Evolutionary conservation across 2,797 vertebrate species (phyloP).

Genomic region (Hyperoplus lanceolatus): DNA sequence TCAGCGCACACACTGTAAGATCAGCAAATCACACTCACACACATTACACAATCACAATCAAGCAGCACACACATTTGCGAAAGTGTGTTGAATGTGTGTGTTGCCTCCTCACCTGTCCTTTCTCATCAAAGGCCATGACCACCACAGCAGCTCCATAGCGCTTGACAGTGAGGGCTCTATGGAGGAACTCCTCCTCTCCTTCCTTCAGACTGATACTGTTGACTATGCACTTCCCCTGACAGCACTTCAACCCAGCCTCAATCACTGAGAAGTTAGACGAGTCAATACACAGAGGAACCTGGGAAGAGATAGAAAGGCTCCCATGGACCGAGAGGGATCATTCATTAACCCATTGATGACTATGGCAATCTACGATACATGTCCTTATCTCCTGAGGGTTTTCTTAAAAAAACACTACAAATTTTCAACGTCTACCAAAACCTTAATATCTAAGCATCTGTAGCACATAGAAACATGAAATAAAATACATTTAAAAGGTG

Average conservation of each 20-base stretch:
- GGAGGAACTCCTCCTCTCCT: constrained; percentile 93
- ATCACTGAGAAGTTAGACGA: constrained; percentile 97
- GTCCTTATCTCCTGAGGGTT: too few species aligned
- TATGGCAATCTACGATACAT: too few species aligned
- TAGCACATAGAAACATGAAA: too few species aligned
- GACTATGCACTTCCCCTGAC: constrained; percentile 97
- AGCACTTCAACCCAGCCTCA: constrained; percentile 95
- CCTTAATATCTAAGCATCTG: too few species aligned
- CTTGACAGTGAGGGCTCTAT: constrained; percentile 89
- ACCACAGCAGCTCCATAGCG: constrained; percentile 94
- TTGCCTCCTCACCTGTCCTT: constrained; percentile 88
- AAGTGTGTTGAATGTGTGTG: not conserved
- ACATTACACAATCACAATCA: too few species aligned
- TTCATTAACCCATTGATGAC: not conserved
- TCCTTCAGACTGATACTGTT: constrained; percentile 99
- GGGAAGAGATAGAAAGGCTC: not conserved
- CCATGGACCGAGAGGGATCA: not conserved
- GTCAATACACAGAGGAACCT: constrained; percentile 97
- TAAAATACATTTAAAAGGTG: too few species aligned
- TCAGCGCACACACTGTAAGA: too few species aligned
- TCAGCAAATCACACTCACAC: too few species aligned
- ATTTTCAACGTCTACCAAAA: too few species aligned
- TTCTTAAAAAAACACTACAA: too few species aligned
- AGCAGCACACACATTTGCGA: not conserved
- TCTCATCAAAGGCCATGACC: constrained; percentile 97